Percentiles rank a stretch among this genome's conserved stretches.
These are phyloP conservation scores for Chaetura pelagica DNA, from an alignment of 2,113 vertebrate genomes.

Conservation along the genomic window DNA sequence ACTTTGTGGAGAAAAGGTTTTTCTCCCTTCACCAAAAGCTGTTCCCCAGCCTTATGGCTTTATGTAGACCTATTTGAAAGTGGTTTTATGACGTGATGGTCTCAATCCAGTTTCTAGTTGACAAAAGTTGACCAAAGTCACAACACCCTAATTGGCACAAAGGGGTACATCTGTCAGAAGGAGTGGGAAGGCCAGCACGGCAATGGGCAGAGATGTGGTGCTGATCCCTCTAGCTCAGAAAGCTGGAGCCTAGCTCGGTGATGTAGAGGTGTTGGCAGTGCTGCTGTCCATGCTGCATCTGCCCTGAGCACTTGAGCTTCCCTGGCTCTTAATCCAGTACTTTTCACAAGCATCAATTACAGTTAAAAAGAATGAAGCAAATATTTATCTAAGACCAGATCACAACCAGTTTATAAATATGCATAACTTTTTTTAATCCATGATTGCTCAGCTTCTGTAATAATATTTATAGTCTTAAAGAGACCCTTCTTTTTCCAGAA, in stretches of 20 bases:
- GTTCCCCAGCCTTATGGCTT: neutral
- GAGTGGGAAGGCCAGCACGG: neutral
- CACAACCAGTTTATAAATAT: slow-evolving; percentile 47
- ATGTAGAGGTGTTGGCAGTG: neutral
- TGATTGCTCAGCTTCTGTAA: slow-evolving; percentile 71
- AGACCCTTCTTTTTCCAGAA: slow-evolving; percentile 92
- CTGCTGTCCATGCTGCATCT: neutral
- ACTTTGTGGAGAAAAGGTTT: neutral
- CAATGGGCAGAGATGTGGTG: neutral
- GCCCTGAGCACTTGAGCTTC: slow-evolving; percentile 27
- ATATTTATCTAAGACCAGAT: slow-evolving; percentile 38
- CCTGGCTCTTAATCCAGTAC: slow-evolving; percentile 42
- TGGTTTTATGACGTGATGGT: neutral
- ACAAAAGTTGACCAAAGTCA: neutral
- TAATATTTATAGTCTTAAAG: slow-evolving; percentile 81
- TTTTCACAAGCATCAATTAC: neutral
- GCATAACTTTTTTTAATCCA: slow-evolving; percentile 51
- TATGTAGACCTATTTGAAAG: neutral
- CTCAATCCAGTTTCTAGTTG: neutral
- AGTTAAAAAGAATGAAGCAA: neutral
- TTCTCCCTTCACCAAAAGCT: slow-evolving; percentile 1
- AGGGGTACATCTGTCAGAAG: neutral
- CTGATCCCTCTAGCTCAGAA: neutral
- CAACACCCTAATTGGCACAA: rapidly evolving
- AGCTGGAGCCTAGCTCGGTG: neutral